Base-by-base conservation (phyloP, 2,888 invertebrate species). In the Pemphredon lugubris region DNA sequence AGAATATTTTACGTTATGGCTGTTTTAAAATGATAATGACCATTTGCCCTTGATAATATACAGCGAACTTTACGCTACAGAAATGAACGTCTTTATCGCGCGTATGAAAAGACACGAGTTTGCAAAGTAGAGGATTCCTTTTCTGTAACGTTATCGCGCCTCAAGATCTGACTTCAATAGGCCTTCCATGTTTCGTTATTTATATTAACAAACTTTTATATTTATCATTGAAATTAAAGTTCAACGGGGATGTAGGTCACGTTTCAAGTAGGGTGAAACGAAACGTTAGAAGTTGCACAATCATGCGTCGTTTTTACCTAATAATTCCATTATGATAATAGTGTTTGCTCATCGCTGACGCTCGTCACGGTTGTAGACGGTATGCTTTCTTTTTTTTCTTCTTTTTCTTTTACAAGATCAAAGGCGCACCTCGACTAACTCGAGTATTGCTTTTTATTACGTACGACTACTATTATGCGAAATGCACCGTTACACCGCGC, bases 301-400 rank as follows among this genome's bases (percentile, higher is more conserved):
- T n/a, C n/a, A n/a, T n/a, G n/a, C n/a, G 11, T 7, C n/a, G 40
- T 6, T 34, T 13, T 16, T 20, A 30, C 30, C 55, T 57, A 57
- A 53, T 34, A 53, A 71, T 57, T 61, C 45, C 34, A 40, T 68
- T 73, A 68, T 61, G 45, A 21, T 68, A 73, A 77, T 59, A 30
- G 50, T 23, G 53, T 73, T 65, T 73, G 1, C 5, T 65, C 21
- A 16, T 55, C 50, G 34, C 21, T 42, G 53, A 37, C 11, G 18
- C 7, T 2, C 39, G 45, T 48, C 48, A 53, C 13, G 23, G 40
- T 55, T 20, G 37, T 16, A 40, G 44, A 16, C 32, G 11, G 44
- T 26, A 26, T 18, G n/a, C 30, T 53, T 60, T 39, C 45, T 58
- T 48, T 40, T 55, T 55, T 50, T 30, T n/a, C 7, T 34, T n/a